These are phyloP conservation scores for Verasper variegatus DNA, from an alignment of 2,113 vertebrate species.

Conservation along the genomic window DNA sequence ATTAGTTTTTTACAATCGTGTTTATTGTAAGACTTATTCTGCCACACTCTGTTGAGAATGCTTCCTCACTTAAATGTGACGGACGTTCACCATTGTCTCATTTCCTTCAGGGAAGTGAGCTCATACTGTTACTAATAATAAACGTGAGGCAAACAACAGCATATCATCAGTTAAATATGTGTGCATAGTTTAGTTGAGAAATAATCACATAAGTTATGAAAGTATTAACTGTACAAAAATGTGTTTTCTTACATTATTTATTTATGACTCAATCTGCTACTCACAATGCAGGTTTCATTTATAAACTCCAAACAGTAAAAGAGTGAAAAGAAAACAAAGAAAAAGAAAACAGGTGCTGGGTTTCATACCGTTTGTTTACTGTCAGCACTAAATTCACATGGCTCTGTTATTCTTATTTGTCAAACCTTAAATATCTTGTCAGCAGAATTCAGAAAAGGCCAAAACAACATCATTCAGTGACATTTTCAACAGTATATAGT, in stretches of 20 bases:
- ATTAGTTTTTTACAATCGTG: no score
- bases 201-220: neutral
- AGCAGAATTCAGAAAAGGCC: neutral
- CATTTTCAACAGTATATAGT: slow-evolving; percentile 1
- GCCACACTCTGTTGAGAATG: neutral
- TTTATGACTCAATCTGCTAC: neutral
- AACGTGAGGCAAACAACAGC: neutral
- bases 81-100: slow-evolving; percentile 61
- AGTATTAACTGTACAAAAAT: neutral
- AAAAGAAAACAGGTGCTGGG: neutral
- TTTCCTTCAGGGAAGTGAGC: slow-evolving; percentile 65
- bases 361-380: slow-evolving; percentile 51
- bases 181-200: neutral
- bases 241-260: neutral
- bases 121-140: slow-evolving; percentile 54
- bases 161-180: neutral
- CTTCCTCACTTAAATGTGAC: slow-evolving; percentile 28
- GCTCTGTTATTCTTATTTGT: neutral
- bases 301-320: slow-evolving; percentile 14
- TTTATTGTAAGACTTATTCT: no score
- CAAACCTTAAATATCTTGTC: neutral
- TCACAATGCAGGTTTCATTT: neutral
- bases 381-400: slow-evolving; percentile 38
- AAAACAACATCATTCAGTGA: neutral
- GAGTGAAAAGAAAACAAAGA: slow-evolving; percentile 15